Conservation (phyloP, 2,888 invertebrate genomes). For the Thalpophila matura region DNA sequence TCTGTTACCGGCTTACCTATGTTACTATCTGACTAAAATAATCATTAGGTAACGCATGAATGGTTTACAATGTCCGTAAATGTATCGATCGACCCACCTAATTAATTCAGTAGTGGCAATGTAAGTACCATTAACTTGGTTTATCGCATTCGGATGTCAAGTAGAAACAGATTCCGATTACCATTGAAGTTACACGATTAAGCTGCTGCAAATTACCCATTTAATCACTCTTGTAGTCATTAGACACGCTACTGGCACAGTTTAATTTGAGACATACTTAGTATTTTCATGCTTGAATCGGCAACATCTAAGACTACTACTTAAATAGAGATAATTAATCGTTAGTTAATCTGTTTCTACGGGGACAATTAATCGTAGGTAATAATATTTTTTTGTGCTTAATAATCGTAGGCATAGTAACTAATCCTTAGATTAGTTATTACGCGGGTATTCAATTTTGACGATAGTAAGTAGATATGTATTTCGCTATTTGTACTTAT, state of each 20-base stretch:
- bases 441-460: conserved; percentile 2
- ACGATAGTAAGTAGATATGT: not conserved
- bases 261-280: conserved; percentile 24
- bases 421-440: not conserved
- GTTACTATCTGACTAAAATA: not conserved
- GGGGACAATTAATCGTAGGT: not conserved
- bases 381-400: not conserved
- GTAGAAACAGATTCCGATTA: conserved; percentile 35
- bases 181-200: conserved; percentile 45
- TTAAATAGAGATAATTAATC: conserved; percentile 17
- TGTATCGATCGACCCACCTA: conserved; percentile 9
- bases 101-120: conserved; percentile 9
- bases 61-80: conserved; percentile 3
- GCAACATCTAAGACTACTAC: not conserved
- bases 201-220: conserved; percentile 38
- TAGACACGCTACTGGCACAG: conserved; percentile 35
- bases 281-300: not conserved
- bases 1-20: not conserved
- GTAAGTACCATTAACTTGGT: conserved; percentile 15
- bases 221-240: conserved; percentile 45
- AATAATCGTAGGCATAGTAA: too few species aligned
- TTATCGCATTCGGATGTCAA: conserved; percentile 29
- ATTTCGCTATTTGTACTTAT: not conserved
- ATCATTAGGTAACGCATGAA: not conserved
- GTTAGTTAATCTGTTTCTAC: not conserved